Conservation (phyloP, 2,888 invertebrate genomes). For the Andricus quercusramuli region DNA sequence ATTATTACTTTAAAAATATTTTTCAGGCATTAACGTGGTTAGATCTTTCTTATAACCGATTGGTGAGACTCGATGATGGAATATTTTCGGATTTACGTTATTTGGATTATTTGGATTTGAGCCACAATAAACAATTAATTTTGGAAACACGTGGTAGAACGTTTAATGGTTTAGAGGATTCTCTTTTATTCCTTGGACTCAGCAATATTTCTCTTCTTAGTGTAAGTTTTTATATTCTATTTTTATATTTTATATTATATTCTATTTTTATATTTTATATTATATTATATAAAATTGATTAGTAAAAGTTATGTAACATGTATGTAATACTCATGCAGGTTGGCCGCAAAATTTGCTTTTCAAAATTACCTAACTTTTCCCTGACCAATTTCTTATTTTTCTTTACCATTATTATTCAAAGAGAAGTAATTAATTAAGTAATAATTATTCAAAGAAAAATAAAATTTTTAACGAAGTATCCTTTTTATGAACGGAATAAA, state of each 20-base stretch:
- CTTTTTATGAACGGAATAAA: too few species aligned
- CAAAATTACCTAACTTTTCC: too few species aligned
- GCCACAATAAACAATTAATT: conserved; percentile 88
- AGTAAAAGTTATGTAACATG: neutral
- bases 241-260: too few species aligned
- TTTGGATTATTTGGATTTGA: conserved; percentile 88
- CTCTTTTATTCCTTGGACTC: conserved; percentile 87
- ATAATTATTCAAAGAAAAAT: too few species aligned
- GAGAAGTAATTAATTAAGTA: too few species aligned
- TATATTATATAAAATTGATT: too few species aligned
- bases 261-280: too few species aligned
- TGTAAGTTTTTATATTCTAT: conserved; percentile 78
- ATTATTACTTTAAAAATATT: conserved; percentile 15
- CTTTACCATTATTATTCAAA: too few species aligned
- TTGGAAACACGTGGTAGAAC: conserved; percentile 86
- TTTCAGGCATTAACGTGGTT: conserved; percentile 87
- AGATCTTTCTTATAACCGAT: conserved; percentile 89
- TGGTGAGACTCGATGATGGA: conserved; percentile 89
- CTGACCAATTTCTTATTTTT: too few species aligned
- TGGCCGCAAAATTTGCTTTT: too few species aligned
- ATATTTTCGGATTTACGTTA: conserved; percentile 88
- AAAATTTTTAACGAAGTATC: too few species aligned
- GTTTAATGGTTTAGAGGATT: conserved; percentile 89
- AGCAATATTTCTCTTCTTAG: conserved; percentile 89
- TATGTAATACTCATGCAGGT: neutral